These are phyloP conservation scores for Taxidea taxus DNA, from an alignment of 2,113 vertebrate species.

Conservation along the genomic window DNA sequence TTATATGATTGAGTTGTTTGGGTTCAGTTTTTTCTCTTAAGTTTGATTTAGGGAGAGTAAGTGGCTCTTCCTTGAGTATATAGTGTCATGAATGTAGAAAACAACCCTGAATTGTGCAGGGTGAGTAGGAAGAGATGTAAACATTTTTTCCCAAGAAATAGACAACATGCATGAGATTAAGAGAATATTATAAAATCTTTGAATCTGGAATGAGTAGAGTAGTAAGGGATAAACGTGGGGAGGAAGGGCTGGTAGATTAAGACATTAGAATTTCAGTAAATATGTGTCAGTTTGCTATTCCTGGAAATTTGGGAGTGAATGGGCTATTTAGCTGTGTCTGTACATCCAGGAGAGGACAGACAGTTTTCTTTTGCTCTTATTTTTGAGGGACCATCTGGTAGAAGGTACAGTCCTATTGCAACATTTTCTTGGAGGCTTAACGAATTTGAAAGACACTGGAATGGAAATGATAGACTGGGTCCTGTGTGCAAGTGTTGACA, in stretches of 20 bases:
- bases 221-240: not conserved
- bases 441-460: not conserved
- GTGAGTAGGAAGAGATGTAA: not conserved
- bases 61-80: not conserved
- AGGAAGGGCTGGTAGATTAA: not conserved
- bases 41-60: not conserved
- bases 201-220: not conserved
- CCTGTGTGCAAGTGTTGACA: not conserved
- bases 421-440: not conserved
- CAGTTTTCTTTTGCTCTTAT: not conserved
- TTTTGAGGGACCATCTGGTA: slow-evolving; percentile 3
- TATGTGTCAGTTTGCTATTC: not conserved
- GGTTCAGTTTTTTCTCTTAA: not conserved
- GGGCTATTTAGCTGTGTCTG: not conserved
- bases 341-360: not conserved
- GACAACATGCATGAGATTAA: not conserved
- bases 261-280: not conserved
- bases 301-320: not conserved
- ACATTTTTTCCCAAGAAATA: not conserved
- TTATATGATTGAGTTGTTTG: not conserved
- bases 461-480: not conserved
- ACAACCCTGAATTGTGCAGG: not conserved
- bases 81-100: not conserved
- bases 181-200: not conserved
- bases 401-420: not conserved